Base-by-base conservation (phyloP, 1,140 invertebrate species). In the Leptoteleia sp. region DNA sequence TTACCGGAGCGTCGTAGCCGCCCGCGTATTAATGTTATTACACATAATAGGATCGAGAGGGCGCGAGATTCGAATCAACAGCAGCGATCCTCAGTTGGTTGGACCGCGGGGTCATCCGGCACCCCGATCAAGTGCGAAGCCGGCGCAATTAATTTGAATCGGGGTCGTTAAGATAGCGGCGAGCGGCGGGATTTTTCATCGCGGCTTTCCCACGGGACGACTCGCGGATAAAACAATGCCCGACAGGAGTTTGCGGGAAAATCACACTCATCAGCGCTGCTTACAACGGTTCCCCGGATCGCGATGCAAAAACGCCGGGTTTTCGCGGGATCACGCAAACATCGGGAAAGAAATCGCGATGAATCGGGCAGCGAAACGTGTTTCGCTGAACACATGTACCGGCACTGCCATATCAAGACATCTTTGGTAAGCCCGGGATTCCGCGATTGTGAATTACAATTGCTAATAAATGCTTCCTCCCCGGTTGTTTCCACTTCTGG, bases 361-460 rank as follows among this genome's bases (percentile, higher is more conserved):
- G 50, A 50, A 42, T 55, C 38, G 47, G 19, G 29, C 13, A 47
- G 12, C n/a, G 72, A 76, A 75, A 76, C 78, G 76, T 80, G 79
- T 81, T 82, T 73, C 27, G 72, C 47, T 62, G 42, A 82, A 81
- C 82, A 82, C 77, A 78, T 81, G 83, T 85, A 82, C 72, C 76
- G 75, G 68, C 59, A 57, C 70, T 45, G 71, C 81, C 75, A 67
- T 85, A 85, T 84, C 82, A 83, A 81, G 75, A 76, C 75, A 84
- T 85, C 81, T 80, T 76, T 50, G 76, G 80, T 73, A 75, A n/a
- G 65, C 72, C 71, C 55, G 61, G 76, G 81, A 83, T 85, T 85
- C 81, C 81, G 76, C 78, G 78, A 82, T 85, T 79, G 82, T 82
- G 80, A 81, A 85, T 84, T 85, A 85, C 81, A 85, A 85, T 85